Conservation (phyloP, 2,888 invertebrate species). For the Hydroisotoma schaefferi region DNA sequence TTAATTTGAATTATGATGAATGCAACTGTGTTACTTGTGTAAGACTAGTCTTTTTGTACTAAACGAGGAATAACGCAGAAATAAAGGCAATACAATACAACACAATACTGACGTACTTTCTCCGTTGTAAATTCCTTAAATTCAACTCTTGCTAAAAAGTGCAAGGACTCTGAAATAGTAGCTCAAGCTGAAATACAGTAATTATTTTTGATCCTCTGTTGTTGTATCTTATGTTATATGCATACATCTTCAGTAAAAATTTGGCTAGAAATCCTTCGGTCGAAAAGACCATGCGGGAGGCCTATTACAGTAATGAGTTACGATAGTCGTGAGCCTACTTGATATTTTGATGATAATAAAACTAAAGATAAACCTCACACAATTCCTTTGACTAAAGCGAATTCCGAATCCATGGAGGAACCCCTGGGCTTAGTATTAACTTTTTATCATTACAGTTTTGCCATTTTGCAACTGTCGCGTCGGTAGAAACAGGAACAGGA, state of each 20-base stretch:
- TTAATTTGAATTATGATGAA: no score
- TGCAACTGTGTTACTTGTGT: no score
- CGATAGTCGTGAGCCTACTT: not conserved
- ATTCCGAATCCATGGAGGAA: conserved; percentile 4
- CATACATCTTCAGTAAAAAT: no score
- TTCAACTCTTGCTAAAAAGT: not conserved
- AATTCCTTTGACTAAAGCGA: conserved; percentile 1
- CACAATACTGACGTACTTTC: no score
- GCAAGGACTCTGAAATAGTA: not conserved
- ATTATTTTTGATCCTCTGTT: no score
- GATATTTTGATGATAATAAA: not conserved
- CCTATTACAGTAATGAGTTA: conserved; percentile 5
- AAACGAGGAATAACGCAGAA: no score
- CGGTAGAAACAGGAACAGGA: not conserved
- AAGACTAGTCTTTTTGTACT: no score
- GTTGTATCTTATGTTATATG: no score
- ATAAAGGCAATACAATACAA: no score
- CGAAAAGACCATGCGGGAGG: not conserved
- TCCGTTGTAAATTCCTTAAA: not conserved
- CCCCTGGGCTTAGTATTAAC: not conserved
- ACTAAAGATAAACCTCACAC: no score
- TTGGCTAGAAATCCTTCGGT: not conserved
- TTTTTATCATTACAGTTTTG: not conserved
- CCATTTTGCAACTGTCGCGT: not conserved
- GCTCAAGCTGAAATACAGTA: no score